A percentile compares a stretch with the other conserved stretches of the same genome.
These are phyloP conservation scores for Drosophila mimica DNA, from an alignment of 2,888 invertebrate species.

Conservation along the genomic window DNA sequence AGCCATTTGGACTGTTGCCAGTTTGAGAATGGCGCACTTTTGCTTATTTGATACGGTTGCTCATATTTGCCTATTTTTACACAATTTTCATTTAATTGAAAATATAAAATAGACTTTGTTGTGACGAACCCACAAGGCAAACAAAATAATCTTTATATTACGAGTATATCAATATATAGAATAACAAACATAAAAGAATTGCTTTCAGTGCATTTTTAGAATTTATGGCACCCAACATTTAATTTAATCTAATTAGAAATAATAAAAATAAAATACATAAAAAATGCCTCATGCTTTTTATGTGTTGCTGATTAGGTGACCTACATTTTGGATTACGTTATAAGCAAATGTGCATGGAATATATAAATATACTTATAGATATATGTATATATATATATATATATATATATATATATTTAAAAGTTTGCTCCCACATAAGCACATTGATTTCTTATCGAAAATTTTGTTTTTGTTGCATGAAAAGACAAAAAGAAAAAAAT, in stretches of 20 bases:
- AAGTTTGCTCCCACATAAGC: not conserved
- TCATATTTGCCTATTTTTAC: conserved; percentile 52
- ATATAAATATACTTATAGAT: not conserved
- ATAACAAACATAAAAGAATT: not conserved
- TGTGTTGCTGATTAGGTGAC: not conserved
- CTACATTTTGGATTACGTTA: not conserved
- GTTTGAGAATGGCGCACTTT: conserved; percentile 64
- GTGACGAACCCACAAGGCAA: not conserved
- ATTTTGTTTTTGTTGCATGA: not conserved
- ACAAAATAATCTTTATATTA: not conserved
- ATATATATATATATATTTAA: not conserved
- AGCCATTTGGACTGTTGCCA: conserved; percentile 66
- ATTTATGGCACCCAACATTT: not conserved
- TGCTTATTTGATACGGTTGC: conserved; percentile 60
- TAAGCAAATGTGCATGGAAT: not conserved
- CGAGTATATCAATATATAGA: not conserved
- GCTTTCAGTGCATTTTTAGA: not conserved
- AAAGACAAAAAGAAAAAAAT: not conserved
- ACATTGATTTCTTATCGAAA: not conserved
- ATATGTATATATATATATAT: not conserved
- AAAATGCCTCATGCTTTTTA: not conserved
- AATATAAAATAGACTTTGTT: conserved; percentile 22
- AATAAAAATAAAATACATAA: not conserved
- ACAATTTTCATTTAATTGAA: conserved; percentile 37
- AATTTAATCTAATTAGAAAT: not conserved